Conservation (phyloP, 2,888 invertebrate genomes). For the Nesidiocoris tenuis region DNA sequence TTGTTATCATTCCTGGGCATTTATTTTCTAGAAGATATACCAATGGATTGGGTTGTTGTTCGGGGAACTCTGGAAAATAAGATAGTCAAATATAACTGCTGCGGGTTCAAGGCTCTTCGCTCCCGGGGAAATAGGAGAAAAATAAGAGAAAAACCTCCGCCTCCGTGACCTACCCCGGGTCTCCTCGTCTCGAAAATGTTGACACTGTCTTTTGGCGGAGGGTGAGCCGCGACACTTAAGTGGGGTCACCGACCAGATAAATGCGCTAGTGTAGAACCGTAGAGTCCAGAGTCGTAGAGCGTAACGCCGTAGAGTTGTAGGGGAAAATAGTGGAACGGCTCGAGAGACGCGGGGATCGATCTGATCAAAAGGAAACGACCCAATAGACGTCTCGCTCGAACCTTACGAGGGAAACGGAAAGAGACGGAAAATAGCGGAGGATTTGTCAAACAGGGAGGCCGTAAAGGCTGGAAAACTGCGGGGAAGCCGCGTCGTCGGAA, state of each 20-base stretch:
- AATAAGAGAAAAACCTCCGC: not conserved
- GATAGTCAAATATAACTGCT: no score
- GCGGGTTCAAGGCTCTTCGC: no score
- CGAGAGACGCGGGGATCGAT: constrained; percentile 8
- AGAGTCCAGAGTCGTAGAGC: not conserved
- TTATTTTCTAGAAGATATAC: no score
- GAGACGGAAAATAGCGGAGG: not conserved
- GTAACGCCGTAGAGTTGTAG: constrained; percentile 10
- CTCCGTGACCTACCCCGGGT: not conserved
- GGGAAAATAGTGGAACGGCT: not conserved
- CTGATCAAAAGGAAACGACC: constrained; percentile 33
- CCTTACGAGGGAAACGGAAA: not conserved
- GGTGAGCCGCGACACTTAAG: not conserved
- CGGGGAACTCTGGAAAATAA: no score
- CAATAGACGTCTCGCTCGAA: constrained; percentile 13
- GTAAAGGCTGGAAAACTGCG: constrained; percentile 1
- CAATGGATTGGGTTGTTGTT: no score
- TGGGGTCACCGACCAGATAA: not conserved
- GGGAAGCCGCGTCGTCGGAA: constrained; percentile 35
- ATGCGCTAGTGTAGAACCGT: not conserved
- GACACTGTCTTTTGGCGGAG: not conserved
- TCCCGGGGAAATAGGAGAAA: no score
- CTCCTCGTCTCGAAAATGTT: not conserved
- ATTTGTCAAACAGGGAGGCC: constrained; percentile 25
- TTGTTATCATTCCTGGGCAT: no score